These are phyloP conservation scores for Drosophila tripunctata DNA, from an alignment of 2,888 invertebrate species.

Conservation along the genomic window DNA sequence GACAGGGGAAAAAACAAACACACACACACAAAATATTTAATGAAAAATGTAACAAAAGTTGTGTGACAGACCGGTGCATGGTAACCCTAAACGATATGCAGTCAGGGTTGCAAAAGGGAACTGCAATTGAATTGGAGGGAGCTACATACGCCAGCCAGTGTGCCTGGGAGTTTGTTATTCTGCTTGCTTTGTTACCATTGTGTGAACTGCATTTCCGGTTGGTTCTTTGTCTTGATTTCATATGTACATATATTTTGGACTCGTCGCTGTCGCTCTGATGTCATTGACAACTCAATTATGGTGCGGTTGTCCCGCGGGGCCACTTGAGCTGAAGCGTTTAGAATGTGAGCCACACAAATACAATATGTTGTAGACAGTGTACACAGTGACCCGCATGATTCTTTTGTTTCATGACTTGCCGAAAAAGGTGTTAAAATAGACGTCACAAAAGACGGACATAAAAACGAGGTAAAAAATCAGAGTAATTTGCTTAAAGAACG, in stretches of 20 bases:
- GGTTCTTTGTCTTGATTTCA: slow-evolving; percentile 43
- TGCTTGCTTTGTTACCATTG: slow-evolving; percentile 17
- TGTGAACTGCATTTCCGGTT: slow-evolving; percentile 64
- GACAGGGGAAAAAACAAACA: no score
- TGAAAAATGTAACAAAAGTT: slow-evolving; percentile 71
- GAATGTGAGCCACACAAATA: slow-evolving; percentile 32
- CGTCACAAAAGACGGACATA: slow-evolving; percentile 40
- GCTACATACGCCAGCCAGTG: not conserved
- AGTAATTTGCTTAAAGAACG: not conserved
- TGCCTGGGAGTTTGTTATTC: slow-evolving; percentile 27
- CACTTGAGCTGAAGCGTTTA: slow-evolving; percentile 30
- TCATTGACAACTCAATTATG: slow-evolving; percentile 71
- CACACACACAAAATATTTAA: slow-evolving; percentile 26
- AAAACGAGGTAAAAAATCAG: slow-evolving; percentile 5
- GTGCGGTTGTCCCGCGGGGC: slow-evolving; percentile 5
- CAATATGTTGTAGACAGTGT: not conserved
- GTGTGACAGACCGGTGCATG: slow-evolving; percentile 65
- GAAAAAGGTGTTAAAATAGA: slow-evolving; percentile 64
- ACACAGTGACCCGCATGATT: slow-evolving; percentile 40
- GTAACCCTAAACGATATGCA: slow-evolving; percentile 49
- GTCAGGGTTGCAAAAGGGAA: slow-evolving; percentile 2
- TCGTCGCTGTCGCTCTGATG: slow-evolving; percentile 47
- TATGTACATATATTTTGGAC: not conserved
- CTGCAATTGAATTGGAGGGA: slow-evolving; percentile 3
- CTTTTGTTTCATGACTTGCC: slow-evolving; percentile 65